Percentiles rank a stretch among this genome's conserved stretches.
Evolutionary conservation across 2,797 vertebrate species (phyloP).

Genomic region (Pristis pectinata): DNA sequence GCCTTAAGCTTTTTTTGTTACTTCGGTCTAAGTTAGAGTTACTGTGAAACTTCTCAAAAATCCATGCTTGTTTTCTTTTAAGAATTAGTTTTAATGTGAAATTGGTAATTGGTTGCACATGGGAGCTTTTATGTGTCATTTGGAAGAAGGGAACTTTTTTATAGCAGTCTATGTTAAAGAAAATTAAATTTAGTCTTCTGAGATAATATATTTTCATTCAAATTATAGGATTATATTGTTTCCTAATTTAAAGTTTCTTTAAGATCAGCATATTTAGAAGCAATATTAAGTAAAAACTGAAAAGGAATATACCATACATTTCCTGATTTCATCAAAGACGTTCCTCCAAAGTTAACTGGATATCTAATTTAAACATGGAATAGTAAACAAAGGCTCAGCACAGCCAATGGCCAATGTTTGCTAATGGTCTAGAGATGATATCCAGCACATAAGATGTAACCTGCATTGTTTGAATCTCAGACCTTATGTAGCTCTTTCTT

Average conservation of each 20-base stretch:
- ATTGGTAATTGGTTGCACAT: not conserved
- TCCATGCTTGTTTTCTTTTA: not conserved
- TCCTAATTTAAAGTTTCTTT: not conserved
- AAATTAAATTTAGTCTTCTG: not conserved
- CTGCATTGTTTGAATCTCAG: not conserved
- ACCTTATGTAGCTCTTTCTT: not conserved
- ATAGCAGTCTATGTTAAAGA: not conserved
- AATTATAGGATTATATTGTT: too few relatives aligned
- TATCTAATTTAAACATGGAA: not conserved
- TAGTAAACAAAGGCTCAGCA: not conserved
- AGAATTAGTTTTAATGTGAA: not conserved
- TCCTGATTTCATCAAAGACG: not conserved
- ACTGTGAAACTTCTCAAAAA: not conserved
- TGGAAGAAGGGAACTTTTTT: not conserved
- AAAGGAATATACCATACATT: not conserved
- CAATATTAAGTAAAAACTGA: not conserved
- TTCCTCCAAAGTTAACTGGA: not conserved
- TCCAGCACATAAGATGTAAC: not conserved
- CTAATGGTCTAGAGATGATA: not conserved
- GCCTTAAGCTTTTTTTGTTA: not conserved
- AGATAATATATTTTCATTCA: not conserved
- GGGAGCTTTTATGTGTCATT: not conserved
- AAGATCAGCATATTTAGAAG: not conserved
- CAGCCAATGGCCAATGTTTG: not conserved
- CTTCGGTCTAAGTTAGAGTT: not conserved